Conservation (phyloP, 2,888 invertebrate species). For the Dilophus febrilis region DNA sequence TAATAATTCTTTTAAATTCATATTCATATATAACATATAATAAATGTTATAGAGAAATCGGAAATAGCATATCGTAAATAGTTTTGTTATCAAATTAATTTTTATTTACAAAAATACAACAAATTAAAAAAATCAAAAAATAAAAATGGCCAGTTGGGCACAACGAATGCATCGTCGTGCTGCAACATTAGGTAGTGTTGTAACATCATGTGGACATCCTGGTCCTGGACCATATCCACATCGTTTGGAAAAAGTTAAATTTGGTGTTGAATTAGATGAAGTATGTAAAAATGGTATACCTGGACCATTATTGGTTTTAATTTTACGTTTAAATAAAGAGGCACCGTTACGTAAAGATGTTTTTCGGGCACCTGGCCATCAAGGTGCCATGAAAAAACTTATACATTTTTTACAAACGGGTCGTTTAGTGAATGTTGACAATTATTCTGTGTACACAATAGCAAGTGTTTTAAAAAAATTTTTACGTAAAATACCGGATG, state of each 20-base stretch:
- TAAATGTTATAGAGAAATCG: too few species aligned
- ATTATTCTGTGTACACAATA: constrained; percentile 93
- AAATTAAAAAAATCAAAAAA: too few species aligned
- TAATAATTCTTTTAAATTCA: too few species aligned
- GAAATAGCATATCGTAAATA: too few species aligned
- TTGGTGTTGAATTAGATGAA: constrained; percentile 79
- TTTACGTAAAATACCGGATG: constrained; percentile 88
- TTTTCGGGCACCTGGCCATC: constrained; percentile 88
- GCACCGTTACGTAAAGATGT: constrained; percentile 86
- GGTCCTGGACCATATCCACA: constrained; percentile 62
- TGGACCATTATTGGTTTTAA: constrained; percentile 76
- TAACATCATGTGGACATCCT: constrained; percentile 80
- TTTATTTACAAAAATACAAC: too few species aligned
- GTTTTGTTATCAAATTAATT: too few species aligned
- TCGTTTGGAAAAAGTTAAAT: constrained; percentile 83
- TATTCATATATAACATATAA: too few species aligned
- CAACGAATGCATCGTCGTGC: constrained; percentile 83
- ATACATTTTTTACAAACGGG: constrained; percentile 83
- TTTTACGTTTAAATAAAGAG: constrained; percentile 86
- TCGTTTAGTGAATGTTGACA: constrained; percentile 78
- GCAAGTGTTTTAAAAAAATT: constrained; percentile 98
- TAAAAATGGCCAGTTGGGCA: constrained; percentile 42
- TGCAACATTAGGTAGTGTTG: constrained; percentile 77
- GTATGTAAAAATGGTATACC: constrained; percentile 93
- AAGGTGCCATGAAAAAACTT: constrained; percentile 84